phyloP scores from a whole-genome alignment of 2,888 invertebrate species.

The Saturnia japonica region DNA sequence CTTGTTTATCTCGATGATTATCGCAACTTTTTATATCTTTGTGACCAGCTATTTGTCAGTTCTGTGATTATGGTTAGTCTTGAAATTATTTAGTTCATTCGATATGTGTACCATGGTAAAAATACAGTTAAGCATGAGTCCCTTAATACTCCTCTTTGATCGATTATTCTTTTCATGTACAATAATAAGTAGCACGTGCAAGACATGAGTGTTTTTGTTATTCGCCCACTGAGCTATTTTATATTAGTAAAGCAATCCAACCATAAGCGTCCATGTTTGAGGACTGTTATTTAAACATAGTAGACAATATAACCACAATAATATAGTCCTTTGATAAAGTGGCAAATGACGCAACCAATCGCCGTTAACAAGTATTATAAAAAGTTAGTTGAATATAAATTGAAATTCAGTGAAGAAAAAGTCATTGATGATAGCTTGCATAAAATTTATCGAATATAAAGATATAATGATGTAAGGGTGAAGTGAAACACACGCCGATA shows the following conservation, averaged over 20 bases:
- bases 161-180: no score
- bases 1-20: no score
- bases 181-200: background rate
- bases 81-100: no score
- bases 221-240: background rate
- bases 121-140: no score
- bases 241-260: background rate
- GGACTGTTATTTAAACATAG: background rate
- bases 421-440: background rate
- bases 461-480: constrained; percentile 7
- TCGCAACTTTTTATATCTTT: no score
- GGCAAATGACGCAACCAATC: background rate
- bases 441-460: background rate
- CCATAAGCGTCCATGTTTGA: background rate
- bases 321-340: background rate
- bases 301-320: no score
- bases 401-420: background rate
- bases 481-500: constrained; percentile 1
- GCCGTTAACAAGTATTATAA: background rate
- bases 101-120: no score
- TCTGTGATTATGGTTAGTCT: no score
- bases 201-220: background rate
- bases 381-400: background rate
- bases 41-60: no score
- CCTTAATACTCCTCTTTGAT: no score